phyloP scores from a whole-genome alignment of 1,140 invertebrate species.

The Cotesia typhae region DNA sequence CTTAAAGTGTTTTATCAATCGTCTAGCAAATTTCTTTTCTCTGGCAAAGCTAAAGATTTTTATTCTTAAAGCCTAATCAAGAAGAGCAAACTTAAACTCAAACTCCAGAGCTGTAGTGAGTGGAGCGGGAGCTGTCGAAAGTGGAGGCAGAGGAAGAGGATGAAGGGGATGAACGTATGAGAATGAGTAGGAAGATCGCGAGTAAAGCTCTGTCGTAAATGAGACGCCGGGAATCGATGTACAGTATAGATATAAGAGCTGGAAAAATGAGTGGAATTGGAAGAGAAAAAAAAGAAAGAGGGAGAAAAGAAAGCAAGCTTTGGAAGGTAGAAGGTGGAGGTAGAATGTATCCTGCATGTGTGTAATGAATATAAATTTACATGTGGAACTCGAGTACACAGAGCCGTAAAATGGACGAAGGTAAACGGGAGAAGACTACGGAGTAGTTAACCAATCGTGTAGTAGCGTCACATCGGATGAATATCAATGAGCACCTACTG shows the following conservation, averaged over 20 bases:
- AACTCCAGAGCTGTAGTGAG: background rate
- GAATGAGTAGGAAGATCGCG: background rate
- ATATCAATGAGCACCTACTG: conserved; percentile 14
- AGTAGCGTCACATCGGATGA: conserved; percentile 8
- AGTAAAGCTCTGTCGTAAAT: conserved; percentile 7
- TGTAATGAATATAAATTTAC: background rate
- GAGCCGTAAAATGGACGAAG: background rate
- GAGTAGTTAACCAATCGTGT: conserved; percentile 19
- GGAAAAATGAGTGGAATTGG: background rate
- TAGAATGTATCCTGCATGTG: conserved; percentile 1
- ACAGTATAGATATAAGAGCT: conserved; percentile 18
- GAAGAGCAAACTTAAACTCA: conserved; percentile 16
- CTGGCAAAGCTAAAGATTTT: conserved; percentile 2
- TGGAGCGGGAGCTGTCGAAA: background rate
- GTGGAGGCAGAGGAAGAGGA: conserved; percentile 1
- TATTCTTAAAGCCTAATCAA: conserved; percentile 13
- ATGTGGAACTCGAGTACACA: background rate
- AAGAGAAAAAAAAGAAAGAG: no score
- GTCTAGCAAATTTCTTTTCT: conserved; percentile 16
- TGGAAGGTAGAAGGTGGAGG: no score
- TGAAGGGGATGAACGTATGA: background rate
- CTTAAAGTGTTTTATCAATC: background rate
- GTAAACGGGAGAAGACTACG: background rate
- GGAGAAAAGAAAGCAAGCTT: no score
- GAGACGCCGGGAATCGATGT: conserved; percentile 8